phyloP scores from a whole-genome alignment of 2,888 invertebrate species.

The Oligia strigilis region DNA sequence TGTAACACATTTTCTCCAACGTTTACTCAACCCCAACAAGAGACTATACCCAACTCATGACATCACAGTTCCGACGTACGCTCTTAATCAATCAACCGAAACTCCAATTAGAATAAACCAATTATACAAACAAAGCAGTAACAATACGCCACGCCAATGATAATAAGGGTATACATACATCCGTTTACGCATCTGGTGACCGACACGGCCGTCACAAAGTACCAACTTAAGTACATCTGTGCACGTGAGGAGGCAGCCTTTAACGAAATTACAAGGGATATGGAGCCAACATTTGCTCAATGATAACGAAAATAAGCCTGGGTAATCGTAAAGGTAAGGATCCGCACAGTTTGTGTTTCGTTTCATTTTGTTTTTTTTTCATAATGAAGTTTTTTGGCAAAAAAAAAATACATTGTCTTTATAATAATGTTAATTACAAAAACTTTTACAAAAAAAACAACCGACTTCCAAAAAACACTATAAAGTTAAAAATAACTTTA shows the following conservation, averaged over 20 bases:
- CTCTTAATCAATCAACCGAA: constrained; percentile 48
- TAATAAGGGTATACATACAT: constrained; percentile 51
- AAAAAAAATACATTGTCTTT: not conserved
- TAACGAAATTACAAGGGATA: constrained; percentile 64
- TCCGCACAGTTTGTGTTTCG: not conserved
- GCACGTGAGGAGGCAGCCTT: constrained; percentile 50
- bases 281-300: constrained; percentile 47
- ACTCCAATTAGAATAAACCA: constrained; percentile 51
- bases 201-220: constrained; percentile 52
- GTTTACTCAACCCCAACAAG: not conserved
- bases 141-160: constrained; percentile 51
- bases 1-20: not conserved
- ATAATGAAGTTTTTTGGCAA: not conserved
- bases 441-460: no score
- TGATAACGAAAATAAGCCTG: constrained; percentile 59
- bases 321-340: constrained; percentile 32
- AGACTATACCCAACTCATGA: not conserved
- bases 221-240: constrained; percentile 56
- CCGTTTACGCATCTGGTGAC: constrained; percentile 60
- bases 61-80: constrained; percentile 13
- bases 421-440: not conserved
- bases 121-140: constrained; percentile 59
- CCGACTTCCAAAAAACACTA: no score
- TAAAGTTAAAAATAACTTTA: no score
- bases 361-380: constrained; percentile 18